Evolutionary conservation across 1,140 invertebrate species (phyloP), one percentile per base, ranked within the genome.

Genomic region (Conus ventricosus): DNA sequence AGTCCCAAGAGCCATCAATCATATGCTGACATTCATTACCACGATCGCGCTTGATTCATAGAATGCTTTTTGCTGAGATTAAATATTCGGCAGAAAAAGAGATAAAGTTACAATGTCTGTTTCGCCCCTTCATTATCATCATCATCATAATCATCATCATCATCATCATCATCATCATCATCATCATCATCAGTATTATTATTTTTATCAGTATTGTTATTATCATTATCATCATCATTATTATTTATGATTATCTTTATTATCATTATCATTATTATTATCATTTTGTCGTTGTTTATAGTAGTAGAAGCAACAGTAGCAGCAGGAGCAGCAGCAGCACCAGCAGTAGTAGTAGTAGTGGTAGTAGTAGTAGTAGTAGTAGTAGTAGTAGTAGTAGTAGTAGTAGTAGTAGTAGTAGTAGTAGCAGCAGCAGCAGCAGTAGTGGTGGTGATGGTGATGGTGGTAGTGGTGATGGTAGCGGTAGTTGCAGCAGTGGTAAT

Each of bases 261-360:
- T 57, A 60, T 80, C 51, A 51, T 54, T 27, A 78, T 76, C 20
- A 27, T 80, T 13, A 80, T 87, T 20, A 53, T 80, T 17, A 39
- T 80, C 13, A 87, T 51, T 17, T 78, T 23, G 17, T 39, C 1
- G 17, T 87, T 20, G 15, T 85, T 23, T 57, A n/a, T 39, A 25
- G 39, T 39, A 39, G 39, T 3, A 39, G 39, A 0, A 39, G 39
- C 39, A 39, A 3, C 39, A 39, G 39, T 5, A 84, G 83, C 60
- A 57, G 83, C 20, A 84, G 83, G 25, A 87, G 71, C 27, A 87
- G 71, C 53, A 87, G 71, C 27, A 87, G n/a, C 76, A 87, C 25
- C 76, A 76, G 71, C 51, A 87, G 51, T 87, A 87, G 51, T 87
- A 88, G 71, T 84, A 88, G 25, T 88, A 88, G 53, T 88, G 83